phyloP scores from a whole-genome alignment of 1,140 invertebrate species.

The Dreissena polymorpha region DNA sequence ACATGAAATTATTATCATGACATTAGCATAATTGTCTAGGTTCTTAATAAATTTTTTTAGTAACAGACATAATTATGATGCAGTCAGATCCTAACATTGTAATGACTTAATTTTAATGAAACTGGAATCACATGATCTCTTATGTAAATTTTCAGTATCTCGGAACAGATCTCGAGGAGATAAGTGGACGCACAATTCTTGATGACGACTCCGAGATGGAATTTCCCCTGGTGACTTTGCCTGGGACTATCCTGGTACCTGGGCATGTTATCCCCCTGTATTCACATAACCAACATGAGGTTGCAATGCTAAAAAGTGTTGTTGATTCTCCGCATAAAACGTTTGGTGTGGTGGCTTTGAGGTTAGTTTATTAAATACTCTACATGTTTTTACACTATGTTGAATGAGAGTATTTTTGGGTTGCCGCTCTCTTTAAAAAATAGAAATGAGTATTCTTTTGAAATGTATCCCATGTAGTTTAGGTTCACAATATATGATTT shows the following conservation, averaged over 20 bases:
- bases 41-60: too few relatives aligned
- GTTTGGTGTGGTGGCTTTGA: conserved; percentile 83
- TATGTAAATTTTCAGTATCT: conserved; percentile 82
- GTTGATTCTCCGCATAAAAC: conserved; percentile 82
- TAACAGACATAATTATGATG: too few relatives aligned
- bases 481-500: too few relatives aligned
- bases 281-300: conserved; percentile 81
- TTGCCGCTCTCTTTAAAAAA: background rate
- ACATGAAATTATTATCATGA: too few relatives aligned
- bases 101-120: too few relatives aligned
- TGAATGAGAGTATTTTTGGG: background rate
- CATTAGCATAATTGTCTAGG: too few relatives aligned
- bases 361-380: conserved; percentile 66
- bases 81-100: too few relatives aligned
- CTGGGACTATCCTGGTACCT: conserved; percentile 85
- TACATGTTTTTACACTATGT: background rate
- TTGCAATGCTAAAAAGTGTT: conserved; percentile 82
- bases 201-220: conserved; percentile 80
- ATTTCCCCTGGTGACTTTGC: conserved; percentile 83
- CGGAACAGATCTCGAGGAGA: conserved; percentile 84
- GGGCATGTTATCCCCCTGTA: conserved; percentile 88
- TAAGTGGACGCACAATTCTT: conserved; percentile 84
- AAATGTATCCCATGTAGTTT: too few relatives aligned
- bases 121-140: too few relatives aligned
- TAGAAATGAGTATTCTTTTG: background rate